Conservation (phyloP, 2,797 vertebrate genomes). For the Carcharodon carcharias region DNA sequence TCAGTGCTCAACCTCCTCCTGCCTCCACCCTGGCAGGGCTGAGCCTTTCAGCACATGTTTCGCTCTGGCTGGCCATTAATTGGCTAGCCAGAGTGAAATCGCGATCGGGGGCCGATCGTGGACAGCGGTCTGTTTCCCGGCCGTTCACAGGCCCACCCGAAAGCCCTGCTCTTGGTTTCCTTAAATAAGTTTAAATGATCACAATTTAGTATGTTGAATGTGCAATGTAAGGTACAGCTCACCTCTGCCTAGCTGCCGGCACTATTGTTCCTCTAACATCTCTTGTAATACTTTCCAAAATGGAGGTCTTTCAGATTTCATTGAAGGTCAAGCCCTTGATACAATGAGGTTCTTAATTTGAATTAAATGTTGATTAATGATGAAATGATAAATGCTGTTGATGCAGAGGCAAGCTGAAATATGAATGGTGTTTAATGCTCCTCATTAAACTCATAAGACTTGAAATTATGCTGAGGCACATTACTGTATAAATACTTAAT, state of each 20-base stretch:
- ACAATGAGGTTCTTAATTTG: background rate
- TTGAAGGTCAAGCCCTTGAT: background rate
- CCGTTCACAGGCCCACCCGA: no score
- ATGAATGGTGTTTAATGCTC: background rate
- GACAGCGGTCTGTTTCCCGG: no score
- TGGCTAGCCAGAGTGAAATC: no score
- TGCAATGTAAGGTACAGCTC: background rate
- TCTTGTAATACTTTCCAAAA: background rate
- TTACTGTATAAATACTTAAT: background rate
- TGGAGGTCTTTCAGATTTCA: background rate
- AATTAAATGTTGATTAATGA: background rate
- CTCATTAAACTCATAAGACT: background rate
- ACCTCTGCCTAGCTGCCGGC: background rate
- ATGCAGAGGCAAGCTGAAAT: background rate
- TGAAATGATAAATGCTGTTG: background rate
- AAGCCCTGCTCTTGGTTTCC: background rate
- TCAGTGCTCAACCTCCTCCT: no score
- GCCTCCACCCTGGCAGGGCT: no score
- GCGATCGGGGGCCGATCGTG: no score
- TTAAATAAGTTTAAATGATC: background rate
- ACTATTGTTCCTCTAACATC: background rate
- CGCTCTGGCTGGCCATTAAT: no score
- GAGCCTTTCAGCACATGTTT: no score
- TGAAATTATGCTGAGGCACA: conserved; percentile 5
- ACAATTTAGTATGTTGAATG: background rate